These are phyloP conservation scores for Thunnus albacares DNA, from an alignment of 2,797 vertebrate species.

Conservation along the genomic window DNA sequence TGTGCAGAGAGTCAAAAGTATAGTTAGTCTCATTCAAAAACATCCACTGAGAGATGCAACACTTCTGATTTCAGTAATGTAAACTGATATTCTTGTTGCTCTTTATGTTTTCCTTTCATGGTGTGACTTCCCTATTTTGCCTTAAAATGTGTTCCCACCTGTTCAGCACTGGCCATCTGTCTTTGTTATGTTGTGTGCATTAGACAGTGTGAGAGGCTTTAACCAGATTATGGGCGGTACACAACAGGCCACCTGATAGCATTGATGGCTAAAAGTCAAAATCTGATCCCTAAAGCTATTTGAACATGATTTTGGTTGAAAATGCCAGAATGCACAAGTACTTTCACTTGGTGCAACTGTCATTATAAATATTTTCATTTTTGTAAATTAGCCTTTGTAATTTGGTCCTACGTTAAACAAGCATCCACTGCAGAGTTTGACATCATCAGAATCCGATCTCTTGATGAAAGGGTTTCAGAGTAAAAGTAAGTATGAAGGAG, in stretches of 20 bases:
- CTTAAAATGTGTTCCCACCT: constrained; percentile 77
- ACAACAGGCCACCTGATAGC: constrained; percentile 68
- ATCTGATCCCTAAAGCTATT: constrained; percentile 20
- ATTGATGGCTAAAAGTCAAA: constrained; percentile 54
- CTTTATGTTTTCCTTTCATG: constrained; percentile 46
- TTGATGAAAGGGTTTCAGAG: constrained; percentile 64
- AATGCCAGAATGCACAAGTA: not conserved
- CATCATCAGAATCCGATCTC: constrained; percentile 42
- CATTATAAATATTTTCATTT: not conserved
- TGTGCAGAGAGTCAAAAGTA: constrained; percentile 8
- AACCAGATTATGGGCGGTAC: constrained; percentile 54
- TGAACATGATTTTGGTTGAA: not conserved
- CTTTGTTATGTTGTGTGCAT: constrained; percentile 66
- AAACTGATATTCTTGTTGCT: constrained; percentile 60
- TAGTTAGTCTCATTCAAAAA: not conserved
- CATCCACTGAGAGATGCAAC: not conserved
- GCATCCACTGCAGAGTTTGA: constrained; percentile 6
- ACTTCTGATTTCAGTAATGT: constrained; percentile 30
- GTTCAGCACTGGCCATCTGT: constrained; percentile 78
- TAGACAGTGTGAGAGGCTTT: constrained; percentile 65
- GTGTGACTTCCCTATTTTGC: constrained; percentile 51
- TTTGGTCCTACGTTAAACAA: constrained; percentile 16
- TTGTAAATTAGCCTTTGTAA: not conserved
- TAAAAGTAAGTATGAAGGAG: constrained; percentile 43
- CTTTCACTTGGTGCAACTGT: not conserved